Conservation (phyloP, 2,113 vertebrate species). For the Salvelinus sp. region DNA sequence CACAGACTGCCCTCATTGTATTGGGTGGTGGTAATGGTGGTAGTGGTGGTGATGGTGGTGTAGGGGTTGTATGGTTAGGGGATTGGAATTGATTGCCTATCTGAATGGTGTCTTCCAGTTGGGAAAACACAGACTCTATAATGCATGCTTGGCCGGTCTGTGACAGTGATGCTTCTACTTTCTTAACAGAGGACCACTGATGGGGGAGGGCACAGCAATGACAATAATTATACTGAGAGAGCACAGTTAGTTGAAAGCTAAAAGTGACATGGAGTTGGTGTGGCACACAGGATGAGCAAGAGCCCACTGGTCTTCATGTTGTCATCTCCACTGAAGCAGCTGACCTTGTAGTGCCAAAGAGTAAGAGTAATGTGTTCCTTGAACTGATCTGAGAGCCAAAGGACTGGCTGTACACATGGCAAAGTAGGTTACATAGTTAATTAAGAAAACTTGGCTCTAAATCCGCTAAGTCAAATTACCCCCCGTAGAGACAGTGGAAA, state of each 20-base stretch:
- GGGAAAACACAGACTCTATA: conserved; percentile 9
- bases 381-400: conserved; percentile 15
- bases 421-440: conserved; percentile 41
- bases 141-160: background rate
- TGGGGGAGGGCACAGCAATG: background rate
- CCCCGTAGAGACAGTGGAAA: conserved; percentile 37
- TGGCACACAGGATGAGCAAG: background rate
- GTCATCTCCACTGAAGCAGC: background rate
- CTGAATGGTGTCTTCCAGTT: conserved; percentile 16
- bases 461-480: conserved; percentile 45
- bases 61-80: background rate
- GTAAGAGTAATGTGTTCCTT: background rate
- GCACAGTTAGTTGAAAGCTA: conserved; percentile 1
- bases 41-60: background rate
- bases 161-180: background rate
- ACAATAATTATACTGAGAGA: background rate
- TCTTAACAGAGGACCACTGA: background rate
- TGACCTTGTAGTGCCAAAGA: conserved; percentile 4
- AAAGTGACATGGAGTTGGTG: conserved; percentile 5
- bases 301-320: background rate
- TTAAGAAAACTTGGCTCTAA: conserved; percentile 58
- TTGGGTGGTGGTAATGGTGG: conserved; percentile 43
- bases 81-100: conserved; percentile 17
- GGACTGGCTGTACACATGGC: conserved; percentile 24
- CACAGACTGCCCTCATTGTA: conserved; percentile 69